phyloP scores from a whole-genome alignment of 2,888 invertebrate genomes.

The Plagiodera versicolora region DNA sequence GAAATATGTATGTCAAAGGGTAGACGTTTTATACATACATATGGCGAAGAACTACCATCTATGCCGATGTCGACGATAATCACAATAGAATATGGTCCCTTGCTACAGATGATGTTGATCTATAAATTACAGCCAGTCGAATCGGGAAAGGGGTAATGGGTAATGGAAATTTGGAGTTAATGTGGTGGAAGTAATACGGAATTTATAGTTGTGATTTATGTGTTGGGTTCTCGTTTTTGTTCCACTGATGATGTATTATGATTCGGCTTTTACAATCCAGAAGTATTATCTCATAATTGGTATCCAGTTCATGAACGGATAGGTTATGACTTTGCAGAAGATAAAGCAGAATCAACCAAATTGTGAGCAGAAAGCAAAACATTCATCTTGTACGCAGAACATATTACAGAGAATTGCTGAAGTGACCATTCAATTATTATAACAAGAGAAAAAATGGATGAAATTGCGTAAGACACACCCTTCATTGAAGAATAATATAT shows the following conservation, averaged over 20 bases:
- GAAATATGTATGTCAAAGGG: constrained; percentile 48
- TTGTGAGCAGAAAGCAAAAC: too few species aligned
- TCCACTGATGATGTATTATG: constrained; percentile 13
- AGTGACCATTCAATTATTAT: too few species aligned
- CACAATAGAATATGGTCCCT: constrained; percentile 29
- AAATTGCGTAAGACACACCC: too few species aligned
- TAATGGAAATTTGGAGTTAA: constrained; percentile 40
- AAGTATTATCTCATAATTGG: constrained; percentile 5
- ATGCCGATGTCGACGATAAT: constrained; percentile 36
- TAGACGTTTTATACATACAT: constrained; percentile 52
- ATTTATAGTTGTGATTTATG: constrained; percentile 35
- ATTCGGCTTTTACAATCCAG: constrained; percentile 5
- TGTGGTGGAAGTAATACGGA: constrained; percentile 36
- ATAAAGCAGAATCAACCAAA: too few species aligned
- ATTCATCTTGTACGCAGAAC: too few species aligned
- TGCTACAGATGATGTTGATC: constrained; percentile 33
- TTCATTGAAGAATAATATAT: too few species aligned
- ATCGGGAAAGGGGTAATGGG: constrained; percentile 37
- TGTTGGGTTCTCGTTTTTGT: constrained; percentile 22
- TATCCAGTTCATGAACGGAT: background rate
- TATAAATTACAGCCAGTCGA: constrained; percentile 35
- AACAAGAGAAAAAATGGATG: too few species aligned
- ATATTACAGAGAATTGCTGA: too few species aligned
- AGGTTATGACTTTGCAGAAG: background rate
- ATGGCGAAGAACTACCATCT: constrained; percentile 40